phyloP scores from a whole-genome alignment of 2,797 vertebrate species.

The Cichlasoma orientale region DNA sequence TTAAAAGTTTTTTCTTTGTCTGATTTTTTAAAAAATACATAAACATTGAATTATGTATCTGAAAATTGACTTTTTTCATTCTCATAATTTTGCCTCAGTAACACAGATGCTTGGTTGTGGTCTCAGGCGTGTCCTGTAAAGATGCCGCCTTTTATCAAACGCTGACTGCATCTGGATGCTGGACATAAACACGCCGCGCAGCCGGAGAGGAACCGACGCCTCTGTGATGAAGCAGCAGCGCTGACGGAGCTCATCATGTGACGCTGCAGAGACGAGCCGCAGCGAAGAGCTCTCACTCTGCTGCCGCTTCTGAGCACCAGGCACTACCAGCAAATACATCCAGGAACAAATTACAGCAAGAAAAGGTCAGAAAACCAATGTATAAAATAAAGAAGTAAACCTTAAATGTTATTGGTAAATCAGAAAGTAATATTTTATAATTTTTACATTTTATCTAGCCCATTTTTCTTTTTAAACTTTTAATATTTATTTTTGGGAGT shows the following conservation, averaged over 20 bases:
- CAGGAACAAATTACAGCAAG: not conserved
- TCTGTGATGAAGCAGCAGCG: not conserved
- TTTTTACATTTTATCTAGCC: not conserved
- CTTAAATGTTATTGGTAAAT: not conserved
- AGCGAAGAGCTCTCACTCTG: slow-evolving; percentile 11
- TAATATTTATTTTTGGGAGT: not conserved
- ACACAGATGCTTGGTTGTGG: not conserved
- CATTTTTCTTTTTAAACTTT: not conserved
- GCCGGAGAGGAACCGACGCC: no score
- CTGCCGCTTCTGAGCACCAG: not conserved
- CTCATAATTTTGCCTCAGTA: not conserved
- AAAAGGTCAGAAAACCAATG: not conserved
- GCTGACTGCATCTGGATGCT: not conserved
- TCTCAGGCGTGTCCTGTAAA: not conserved
- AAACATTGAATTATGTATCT: not conserved
- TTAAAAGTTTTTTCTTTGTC: not conserved
- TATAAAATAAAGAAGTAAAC: not conserved
- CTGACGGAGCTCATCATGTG: slow-evolving; percentile 43
- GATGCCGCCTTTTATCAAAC: not conserved
- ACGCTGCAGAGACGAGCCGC: not conserved
- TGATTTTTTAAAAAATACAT: no score
- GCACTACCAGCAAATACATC: not conserved
- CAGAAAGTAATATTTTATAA: not conserved
- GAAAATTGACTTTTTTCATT: not conserved
- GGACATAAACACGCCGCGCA: not conserved